Evolutionary conservation across 2,888 invertebrate species (phyloP).

Genomic region (Drosophila tripunctata): DNA sequence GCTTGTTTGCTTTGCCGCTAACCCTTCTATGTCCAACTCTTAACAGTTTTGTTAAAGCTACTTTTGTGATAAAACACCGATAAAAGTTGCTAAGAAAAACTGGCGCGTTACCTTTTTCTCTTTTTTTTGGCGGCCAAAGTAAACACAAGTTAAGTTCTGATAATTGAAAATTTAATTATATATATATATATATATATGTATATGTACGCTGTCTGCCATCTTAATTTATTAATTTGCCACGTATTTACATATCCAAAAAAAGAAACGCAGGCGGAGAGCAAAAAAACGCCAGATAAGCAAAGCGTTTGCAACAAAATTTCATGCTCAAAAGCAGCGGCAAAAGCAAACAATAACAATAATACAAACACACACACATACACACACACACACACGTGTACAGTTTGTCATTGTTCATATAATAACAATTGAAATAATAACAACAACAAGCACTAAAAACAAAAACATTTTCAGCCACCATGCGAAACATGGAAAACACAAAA

Average conservation of each 20-base stretch:
- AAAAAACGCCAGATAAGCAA: conserved; percentile 30
- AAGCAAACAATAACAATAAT: conserved; percentile 33
- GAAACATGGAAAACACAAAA: conserved; percentile 8
- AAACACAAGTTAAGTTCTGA: conserved; percentile 67
- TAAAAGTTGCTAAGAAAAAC: conserved; percentile 42
- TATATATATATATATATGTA: too few relatives aligned
- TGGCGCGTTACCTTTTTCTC: conserved; percentile 33
- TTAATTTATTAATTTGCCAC: conserved; percentile 57
- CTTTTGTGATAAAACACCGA: conserved; percentile 56
- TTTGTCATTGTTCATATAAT: conserved; percentile 56
- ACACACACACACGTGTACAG: conserved; percentile 12
- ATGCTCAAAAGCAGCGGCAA: conserved; percentile 20
- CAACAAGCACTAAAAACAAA: background rate
- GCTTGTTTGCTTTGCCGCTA: conserved; percentile 18
- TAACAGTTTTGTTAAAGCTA: conserved; percentile 48
- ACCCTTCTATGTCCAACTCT: conserved; percentile 6
- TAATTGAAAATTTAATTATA: conserved; percentile 76
- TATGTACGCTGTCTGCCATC: conserved; percentile 45
- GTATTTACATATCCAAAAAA: conserved; percentile 43
- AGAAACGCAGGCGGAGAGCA: background rate
- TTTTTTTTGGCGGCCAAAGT: conserved; percentile 52
- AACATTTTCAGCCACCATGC: conserved; percentile 3
- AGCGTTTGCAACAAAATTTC: conserved; percentile 38
- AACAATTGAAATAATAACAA: conserved; percentile 3
- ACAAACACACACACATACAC: conserved; percentile 1